Evolutionary conservation across 2,797 vertebrate species (phyloP).

Genomic region (Tauraco hartlaubi): DNA sequence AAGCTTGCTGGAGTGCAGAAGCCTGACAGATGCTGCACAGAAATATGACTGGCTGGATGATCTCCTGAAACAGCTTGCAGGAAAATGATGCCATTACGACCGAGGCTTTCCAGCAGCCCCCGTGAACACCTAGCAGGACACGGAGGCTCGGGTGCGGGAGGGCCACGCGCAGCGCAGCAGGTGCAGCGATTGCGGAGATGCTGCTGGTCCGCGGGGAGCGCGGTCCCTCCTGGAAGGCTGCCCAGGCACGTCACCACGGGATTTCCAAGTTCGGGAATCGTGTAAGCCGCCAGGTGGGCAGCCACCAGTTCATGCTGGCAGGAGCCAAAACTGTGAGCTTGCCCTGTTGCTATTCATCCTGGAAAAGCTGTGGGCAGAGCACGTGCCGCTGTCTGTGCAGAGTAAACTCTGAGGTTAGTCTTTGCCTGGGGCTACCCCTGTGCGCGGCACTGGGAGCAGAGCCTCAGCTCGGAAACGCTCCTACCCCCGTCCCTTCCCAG

Average conservation of each 20-base stretch:
- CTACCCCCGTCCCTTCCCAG: neutral
- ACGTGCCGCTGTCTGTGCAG: neutral
- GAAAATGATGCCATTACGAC: conserved; percentile 23
- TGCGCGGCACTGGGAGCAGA: neutral
- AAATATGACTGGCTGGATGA: neutral
- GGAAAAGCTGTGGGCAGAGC: neutral
- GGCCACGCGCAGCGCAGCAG: neutral
- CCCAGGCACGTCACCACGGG: fast-evolving
- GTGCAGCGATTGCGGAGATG: neutral
- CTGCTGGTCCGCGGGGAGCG: fast-evolving
- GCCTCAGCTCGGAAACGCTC: neutral
- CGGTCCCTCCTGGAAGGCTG: fast-evolving
- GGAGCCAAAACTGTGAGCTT: neutral
- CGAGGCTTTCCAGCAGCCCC: neutral
- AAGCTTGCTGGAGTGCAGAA: conserved; percentile 15
- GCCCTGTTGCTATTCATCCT: neutral
- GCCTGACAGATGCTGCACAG: conserved; percentile 37
- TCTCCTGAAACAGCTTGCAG: conserved; percentile 52
- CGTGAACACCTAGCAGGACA: neutral
- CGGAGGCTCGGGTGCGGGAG: neutral
- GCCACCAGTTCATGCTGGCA: neutral
- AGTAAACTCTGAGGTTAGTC: neutral
- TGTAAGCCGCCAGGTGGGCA: neutral
- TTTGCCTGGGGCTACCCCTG: conserved; percentile 53
- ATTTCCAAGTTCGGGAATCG: neutral